Conservation (phyloP, 92 coral and sea anemone species). For the Umimayanthus chanpuru region DNA sequence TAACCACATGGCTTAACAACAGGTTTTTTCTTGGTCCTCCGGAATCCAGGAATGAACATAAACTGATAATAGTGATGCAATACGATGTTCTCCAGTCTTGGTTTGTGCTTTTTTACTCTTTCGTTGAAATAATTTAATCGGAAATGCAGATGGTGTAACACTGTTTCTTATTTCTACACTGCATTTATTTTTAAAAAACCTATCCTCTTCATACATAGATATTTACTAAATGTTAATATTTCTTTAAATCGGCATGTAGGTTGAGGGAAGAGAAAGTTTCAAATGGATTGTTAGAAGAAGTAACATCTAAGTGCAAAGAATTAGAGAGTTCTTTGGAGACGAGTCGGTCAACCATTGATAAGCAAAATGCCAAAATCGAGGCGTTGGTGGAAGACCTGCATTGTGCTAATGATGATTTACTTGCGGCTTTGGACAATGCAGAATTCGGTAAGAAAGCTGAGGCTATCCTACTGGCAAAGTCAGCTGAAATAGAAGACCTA, state of each 20-base stretch:
- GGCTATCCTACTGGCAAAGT: constrained; percentile 12
- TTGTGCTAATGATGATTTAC: constrained; percentile 37
- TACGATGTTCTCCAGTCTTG: no score
- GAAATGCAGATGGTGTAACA: no score
- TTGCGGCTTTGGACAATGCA: constrained; percentile 26
- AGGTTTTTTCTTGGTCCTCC: no score
- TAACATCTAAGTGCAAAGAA: constrained; percentile 10
- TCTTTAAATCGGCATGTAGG: background rate
- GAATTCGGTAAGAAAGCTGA: constrained; percentile 26
- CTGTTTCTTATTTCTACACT: no score
- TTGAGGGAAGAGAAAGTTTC: background rate
- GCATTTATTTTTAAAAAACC: background rate
- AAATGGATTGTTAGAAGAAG: background rate
- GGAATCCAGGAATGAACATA: no score
- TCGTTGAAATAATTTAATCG: no score
- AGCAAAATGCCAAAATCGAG: constrained; percentile 6
- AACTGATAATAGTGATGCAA: no score
- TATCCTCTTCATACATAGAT: background rate
- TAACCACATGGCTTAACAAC: no score
- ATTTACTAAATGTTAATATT: background rate
- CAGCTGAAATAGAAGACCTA: constrained; percentile 18
- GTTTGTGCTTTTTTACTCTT: no score
- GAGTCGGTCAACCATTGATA: background rate
- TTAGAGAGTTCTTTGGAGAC: constrained; percentile 3
- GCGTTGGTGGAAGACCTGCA: constrained; percentile 22